These are phyloP conservation scores for Pteronura brasiliensis DNA, from an alignment of 2,113 vertebrate species.

Conservation along the genomic window DNA sequence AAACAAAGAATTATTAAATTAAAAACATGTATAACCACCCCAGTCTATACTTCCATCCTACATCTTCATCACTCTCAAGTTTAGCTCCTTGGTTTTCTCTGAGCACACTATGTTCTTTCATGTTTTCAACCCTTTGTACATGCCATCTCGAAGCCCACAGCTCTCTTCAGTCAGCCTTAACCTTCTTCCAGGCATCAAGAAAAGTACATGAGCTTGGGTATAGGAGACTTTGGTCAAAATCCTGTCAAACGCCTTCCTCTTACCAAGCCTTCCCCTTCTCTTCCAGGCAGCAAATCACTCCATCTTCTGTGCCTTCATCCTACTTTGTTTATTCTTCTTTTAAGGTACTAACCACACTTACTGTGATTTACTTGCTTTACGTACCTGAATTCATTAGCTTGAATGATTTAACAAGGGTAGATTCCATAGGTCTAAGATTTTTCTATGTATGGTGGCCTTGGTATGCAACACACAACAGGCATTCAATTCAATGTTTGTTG, in stretches of 20 bases:
- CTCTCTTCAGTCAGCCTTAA: background rate
- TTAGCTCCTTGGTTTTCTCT: background rate
- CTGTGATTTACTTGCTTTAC: background rate
- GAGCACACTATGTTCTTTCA: background rate
- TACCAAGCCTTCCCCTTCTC: background rate
- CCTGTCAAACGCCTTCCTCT: background rate
- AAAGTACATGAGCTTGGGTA: background rate
- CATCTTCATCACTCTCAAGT: background rate
- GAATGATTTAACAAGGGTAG: background rate
- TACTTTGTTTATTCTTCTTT: background rate
- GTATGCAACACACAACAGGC: slow-evolving; percentile 4
- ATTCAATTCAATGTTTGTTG: background rate
- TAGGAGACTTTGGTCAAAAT: background rate
- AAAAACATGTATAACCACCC: background rate
- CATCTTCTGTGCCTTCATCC: background rate
- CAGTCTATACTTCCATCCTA: background rate
- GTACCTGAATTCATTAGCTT: background rate
- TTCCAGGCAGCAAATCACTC: background rate
- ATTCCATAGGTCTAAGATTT: background rate
- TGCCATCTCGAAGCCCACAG: background rate
- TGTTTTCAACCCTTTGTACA: background rate
- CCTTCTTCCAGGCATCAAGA: background rate
- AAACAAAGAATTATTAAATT: background rate
- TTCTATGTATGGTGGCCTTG: background rate
- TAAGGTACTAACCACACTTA: background rate